Percentiles rank a stretch among this genome's conserved stretches.
Conservation (phyloP, 2,888 invertebrate genomes). For the Ophioninae sp. region DNA sequence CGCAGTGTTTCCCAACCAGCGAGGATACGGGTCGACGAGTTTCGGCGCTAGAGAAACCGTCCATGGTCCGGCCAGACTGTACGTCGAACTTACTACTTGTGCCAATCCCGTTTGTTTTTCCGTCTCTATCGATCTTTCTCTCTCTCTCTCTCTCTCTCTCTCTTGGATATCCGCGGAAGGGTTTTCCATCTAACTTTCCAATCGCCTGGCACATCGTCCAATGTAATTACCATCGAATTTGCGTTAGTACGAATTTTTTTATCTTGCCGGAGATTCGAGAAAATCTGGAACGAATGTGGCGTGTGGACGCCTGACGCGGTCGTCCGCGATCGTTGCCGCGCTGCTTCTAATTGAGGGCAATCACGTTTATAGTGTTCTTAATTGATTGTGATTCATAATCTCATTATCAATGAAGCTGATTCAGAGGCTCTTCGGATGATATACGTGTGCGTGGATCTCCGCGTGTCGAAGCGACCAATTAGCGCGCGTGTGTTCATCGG, state of each 20-base stretch:
- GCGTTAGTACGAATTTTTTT: too few species aligned
- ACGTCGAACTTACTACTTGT: constrained; percentile 49
- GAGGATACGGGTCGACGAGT: not conserved
- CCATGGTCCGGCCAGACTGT: constrained; percentile 38
- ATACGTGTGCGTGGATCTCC: constrained; percentile 6
- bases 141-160: too few species aligned
- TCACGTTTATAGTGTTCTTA: constrained; percentile 51
- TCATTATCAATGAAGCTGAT: constrained; percentile 57
- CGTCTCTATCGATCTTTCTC: not conserved
- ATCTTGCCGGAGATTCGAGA: not conserved
- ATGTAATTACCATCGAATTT: not conserved
- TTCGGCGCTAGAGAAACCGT: constrained; percentile 4
- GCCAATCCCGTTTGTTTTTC: not conserved
- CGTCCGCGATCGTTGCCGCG: constrained; percentile 8
- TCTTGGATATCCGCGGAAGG: not conserved
- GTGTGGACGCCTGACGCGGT: not conserved
- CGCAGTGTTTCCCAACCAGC: constrained; percentile 68
- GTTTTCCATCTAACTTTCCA: constrained; percentile 2
- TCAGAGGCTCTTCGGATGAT: constrained; percentile 28
- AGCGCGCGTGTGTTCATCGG: not conserved
- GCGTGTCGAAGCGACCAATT: not conserved
- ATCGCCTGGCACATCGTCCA: not conserved
- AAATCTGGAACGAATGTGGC: constrained; percentile 9
- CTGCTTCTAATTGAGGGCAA: constrained; percentile 42
- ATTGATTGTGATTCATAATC: constrained; percentile 63